Percentiles rank a stretch among this genome's conserved stretches.
phyloP scores from a whole-genome alignment of 92 coral and sea anemone species.

The Palythoa grandis region DNA sequence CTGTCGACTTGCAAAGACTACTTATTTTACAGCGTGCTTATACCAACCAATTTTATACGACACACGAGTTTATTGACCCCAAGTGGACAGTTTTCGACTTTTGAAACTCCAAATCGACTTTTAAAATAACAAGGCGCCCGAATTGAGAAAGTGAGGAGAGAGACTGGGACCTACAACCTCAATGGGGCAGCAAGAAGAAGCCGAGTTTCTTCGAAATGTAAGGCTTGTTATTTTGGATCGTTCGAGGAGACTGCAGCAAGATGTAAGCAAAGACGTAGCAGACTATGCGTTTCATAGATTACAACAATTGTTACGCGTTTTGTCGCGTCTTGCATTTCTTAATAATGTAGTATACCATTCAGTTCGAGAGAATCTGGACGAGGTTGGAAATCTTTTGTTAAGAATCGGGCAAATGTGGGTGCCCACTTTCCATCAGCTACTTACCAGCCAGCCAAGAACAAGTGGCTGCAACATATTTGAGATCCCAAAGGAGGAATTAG shows the following conservation, averaged over 20 bases:
- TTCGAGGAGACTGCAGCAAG: constrained; percentile 61
- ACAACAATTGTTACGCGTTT: constrained; percentile 43
- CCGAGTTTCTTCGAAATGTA: background rate
- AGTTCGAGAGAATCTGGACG: background rate
- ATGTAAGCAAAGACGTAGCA: constrained; percentile 51
- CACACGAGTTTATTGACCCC: too few relatives aligned
- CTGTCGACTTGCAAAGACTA: too few relatives aligned
- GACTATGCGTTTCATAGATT: constrained; percentile 27
- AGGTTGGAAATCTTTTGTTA: too few relatives aligned
- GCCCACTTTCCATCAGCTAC: too few relatives aligned
- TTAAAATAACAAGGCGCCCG: background rate
- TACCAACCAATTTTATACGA: too few relatives aligned
- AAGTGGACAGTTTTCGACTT: background rate
- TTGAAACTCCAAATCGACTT: too few relatives aligned
- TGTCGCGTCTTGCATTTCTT: background rate
- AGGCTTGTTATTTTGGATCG: constrained; percentile 38
- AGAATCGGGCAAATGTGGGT: too few relatives aligned
- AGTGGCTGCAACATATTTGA: constrained; percentile 65
- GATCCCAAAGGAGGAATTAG: constrained; percentile 62
- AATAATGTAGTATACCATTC: background rate
- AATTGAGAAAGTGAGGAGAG: background rate
- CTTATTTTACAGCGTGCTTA: too few relatives aligned
- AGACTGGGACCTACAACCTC: background rate
- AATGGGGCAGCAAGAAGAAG: constrained; percentile 13
- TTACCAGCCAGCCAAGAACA: background rate